Evolutionary conservation across 2,888 invertebrate genomes (phyloP), one percentile per base, ranked within the genome.

Genomic region (Callinectes sapidus): DNA sequence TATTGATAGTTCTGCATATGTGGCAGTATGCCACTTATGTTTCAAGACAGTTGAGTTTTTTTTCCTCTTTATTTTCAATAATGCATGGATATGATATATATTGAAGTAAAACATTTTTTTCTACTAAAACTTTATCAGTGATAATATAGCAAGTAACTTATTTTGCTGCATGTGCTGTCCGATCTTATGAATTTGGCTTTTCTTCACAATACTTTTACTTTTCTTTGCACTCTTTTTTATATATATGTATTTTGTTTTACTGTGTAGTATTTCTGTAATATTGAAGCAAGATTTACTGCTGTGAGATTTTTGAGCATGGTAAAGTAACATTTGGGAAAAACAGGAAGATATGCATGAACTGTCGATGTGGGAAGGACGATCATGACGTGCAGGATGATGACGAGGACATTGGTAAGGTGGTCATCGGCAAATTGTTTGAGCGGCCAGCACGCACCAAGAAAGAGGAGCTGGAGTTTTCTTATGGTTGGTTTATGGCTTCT

Each of bases 381-480:
- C 94, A 94, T 88, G 94, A 94, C 35, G 93, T 94, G 28, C 90
- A 94, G 66, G 94, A 94, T 71, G 94, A 94, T 18, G 94, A 94
- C 18, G 93, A 94, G 66, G 94, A 94, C 77, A 92, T 94, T 81
- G 94, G 94, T 8, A 71, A 89, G 71, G 87, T 94, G 42, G 94
- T 94, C 71, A 94, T 94, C 91, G 94, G 94, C 42, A 94, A 94
- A 66, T 66, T 94, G 42, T 94, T 94, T 94, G 94, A 94, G 32
- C 91, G 94, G 32, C 94, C 94, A 48, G 87, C 92, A 89, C 91
- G 93, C 18, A 91, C 93, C n/a, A 91, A 90, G 88, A 93, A 94
- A 39, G 94, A 94, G 39, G 94, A 93, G 77, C 61, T 91, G 23
- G 92, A 90, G 42, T 93, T 91, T n/a, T 89, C 91, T 48, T 86